A percentile compares a stretch with the other conserved stretches of the same genome.
phyloP scores from a whole-genome alignment of 2,888 invertebrate genomes.

The Amaurobius ferox region DNA sequence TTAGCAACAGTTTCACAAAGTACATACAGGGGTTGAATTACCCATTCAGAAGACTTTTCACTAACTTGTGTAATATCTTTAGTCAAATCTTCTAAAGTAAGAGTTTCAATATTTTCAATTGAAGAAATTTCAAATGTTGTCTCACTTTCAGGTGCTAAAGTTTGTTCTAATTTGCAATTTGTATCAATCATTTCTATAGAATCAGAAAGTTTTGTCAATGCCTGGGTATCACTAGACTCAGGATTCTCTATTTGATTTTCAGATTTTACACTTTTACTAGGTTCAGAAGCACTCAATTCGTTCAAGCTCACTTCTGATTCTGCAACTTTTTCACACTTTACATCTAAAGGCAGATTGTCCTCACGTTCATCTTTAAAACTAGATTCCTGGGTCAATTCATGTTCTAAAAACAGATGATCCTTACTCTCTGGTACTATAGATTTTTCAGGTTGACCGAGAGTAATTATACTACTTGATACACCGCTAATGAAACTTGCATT shows the following conservation, averaged over 20 bases:
- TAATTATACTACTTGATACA: neutral
- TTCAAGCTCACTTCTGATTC: too few species aligned
- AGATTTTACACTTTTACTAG: too few species aligned
- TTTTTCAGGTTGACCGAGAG: neutral
- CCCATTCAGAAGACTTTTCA: neutral
- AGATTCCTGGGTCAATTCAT: neutral
- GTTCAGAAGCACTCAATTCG: too few species aligned
- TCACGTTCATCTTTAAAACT: neutral
- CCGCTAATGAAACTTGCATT: conserved; percentile 53
- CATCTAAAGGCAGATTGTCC: neutral
- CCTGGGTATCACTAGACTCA: too few species aligned
- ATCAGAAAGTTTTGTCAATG: too few species aligned
- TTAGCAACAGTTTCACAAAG: conserved; percentile 23
- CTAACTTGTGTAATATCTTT: neutral
- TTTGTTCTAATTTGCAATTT: too few species aligned
- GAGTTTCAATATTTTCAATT: neutral
- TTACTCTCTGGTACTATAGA: too few species aligned
- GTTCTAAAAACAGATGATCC: neutral
- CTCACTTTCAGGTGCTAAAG: too few species aligned
- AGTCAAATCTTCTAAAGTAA: neutral
- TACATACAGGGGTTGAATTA: conserved; percentile 24
- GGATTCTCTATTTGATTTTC: too few species aligned
- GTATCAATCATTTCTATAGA: too few species aligned
- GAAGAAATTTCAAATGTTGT: too few species aligned
- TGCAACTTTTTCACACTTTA: too few species aligned